A percentile compares a stretch with the other conserved stretches of the same genome.
These are phyloP conservation scores for Prosopocoilus inquinatus DNA, from an alignment of 2,888 invertebrate genomes.

Conservation along the genomic window DNA sequence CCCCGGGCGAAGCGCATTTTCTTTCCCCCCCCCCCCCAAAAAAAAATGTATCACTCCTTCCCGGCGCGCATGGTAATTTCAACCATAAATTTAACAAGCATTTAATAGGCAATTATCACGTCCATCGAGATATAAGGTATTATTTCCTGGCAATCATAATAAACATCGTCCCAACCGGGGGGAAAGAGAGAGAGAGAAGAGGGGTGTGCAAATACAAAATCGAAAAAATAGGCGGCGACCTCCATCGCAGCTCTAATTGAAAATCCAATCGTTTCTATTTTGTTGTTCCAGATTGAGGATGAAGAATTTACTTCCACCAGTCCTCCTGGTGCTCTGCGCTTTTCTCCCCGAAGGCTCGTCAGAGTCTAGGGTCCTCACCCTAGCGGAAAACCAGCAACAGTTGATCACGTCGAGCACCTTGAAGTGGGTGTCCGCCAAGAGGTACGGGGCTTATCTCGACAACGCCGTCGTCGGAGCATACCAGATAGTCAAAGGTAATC, in stretches of 20 bases:
- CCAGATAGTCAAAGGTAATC: slow-evolving; percentile 30
- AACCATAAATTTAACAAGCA: no score
- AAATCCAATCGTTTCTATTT: slow-evolving; percentile 7
- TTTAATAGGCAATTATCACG: no score
- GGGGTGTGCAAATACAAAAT: neutral
- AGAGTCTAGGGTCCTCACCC: slow-evolving; percentile 41
- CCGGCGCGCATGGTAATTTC: no score
- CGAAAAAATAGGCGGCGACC: neutral
- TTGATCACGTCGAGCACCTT: slow-evolving; percentile 77
- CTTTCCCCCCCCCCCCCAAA: no score
- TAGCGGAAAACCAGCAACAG: slow-evolving; percentile 56
- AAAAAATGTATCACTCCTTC: no score
- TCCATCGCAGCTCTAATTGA: neutral
- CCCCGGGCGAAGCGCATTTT: no score
- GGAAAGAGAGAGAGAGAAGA: no score
- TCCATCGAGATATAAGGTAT: no score
- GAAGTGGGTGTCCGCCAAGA: slow-evolving; percentile 65
- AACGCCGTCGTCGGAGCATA: slow-evolving; percentile 67
- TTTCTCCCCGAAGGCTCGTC: slow-evolving; percentile 14
- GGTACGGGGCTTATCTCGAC: slow-evolving; percentile 50
- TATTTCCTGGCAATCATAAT: no score
- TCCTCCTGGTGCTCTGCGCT: slow-evolving; percentile 19
- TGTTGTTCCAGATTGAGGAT: slow-evolving; percentile 24
- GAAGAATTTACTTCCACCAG: slow-evolving; percentile 21
- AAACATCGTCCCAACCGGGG: neutral